Conservation (phyloP, 1,140 invertebrate species). For the Rhizoglyphus robini region DNA sequence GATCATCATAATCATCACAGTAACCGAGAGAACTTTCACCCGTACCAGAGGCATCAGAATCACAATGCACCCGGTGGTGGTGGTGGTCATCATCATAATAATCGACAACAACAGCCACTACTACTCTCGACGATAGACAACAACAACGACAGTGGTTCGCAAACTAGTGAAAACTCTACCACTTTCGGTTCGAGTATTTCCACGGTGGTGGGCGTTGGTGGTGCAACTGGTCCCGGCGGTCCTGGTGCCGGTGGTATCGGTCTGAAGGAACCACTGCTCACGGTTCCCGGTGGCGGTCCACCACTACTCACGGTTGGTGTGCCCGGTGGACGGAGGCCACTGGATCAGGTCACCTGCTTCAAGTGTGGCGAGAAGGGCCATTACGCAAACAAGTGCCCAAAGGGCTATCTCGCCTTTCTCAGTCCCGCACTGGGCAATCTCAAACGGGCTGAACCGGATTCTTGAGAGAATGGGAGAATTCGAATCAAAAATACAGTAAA, state of each 20-base stretch:
- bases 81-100: too few relatives aligned
- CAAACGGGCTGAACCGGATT: neutral
- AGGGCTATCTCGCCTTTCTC: constrained; percentile 87
- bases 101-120: too few relatives aligned
- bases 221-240: too few relatives aligned
- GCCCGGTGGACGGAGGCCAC: constrained; percentile 36
- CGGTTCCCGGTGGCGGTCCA: neutral
- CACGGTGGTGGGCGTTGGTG: neutral
- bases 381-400: constrained; percentile 97
- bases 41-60: neutral
- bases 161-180: neutral
- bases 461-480: neutral
- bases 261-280: neutral
- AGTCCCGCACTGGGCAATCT: constrained; percentile 42
- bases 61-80: too few relatives aligned
- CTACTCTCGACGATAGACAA: neutral
- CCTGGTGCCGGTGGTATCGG: too few relatives aligned
- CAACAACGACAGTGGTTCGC: too few relatives aligned
- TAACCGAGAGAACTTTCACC: constrained; percentile 4
- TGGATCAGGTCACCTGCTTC: constrained; percentile 89
- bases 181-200: neutral
- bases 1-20: constrained; percentile 17
- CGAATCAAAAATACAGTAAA: neutral
- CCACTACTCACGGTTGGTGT: neutral
- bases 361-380: constrained; percentile 98